A percentile compares a stretch with the other conserved stretches of the same genome.
Conservation (phyloP, 2,888 invertebrate genomes). For the Trachelus tabidus region DNA sequence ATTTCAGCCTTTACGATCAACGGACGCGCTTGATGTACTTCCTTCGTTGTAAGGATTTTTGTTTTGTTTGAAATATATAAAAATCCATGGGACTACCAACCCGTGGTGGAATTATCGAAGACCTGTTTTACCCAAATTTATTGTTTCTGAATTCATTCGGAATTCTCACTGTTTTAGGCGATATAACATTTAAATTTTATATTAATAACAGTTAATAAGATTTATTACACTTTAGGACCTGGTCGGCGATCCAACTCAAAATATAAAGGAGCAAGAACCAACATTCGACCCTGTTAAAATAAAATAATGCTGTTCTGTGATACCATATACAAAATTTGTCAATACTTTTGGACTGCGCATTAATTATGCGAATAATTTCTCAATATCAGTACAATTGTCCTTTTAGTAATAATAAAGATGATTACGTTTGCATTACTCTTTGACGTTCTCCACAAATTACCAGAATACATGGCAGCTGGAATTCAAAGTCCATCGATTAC, state of each 20-base stretch:
- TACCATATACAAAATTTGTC: background rate
- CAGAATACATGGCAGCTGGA: background rate
- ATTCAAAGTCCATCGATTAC: constrained; percentile 49
- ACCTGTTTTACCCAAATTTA: background rate
- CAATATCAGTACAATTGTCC: background rate
- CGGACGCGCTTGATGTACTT: background rate
- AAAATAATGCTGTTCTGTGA: background rate
- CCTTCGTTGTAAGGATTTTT: background rate
- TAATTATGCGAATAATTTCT: background rate
- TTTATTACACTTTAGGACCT: background rate
- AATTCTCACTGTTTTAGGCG: background rate
- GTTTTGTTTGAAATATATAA: background rate
- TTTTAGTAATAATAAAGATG: background rate
- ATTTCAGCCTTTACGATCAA: background rate
- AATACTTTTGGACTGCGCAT: background rate
- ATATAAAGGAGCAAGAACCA: background rate
- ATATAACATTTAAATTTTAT: constrained; percentile 33
- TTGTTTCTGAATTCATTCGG: background rate
- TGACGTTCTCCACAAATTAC: background rate
- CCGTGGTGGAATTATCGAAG: background rate
- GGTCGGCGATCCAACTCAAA: background rate
- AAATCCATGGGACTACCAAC: constrained; percentile 3
- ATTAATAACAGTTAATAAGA: background rate
- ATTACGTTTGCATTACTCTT: background rate
- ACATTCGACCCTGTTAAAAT: background rate